Conservation (phyloP, 1,140 invertebrate species). For the Drosophila micromelanica region DNA sequence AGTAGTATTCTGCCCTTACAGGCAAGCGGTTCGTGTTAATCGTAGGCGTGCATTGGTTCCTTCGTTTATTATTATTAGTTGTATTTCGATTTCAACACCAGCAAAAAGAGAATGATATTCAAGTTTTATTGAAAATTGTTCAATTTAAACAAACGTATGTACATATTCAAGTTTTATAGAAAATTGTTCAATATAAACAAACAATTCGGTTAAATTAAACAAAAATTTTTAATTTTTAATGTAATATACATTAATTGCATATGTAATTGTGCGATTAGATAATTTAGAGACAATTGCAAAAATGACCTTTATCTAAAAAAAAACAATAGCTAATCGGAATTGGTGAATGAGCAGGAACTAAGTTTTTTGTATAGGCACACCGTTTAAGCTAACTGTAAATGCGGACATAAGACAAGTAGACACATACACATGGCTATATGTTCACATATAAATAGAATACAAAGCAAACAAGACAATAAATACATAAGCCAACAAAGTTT, state of each 20-base stretch:
- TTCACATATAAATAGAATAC: constrained; percentile 6
- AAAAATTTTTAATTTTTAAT: constrained; percentile 13
- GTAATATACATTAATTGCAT: constrained; percentile 8
- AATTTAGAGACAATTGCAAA: constrained; percentile 59
- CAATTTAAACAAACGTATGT: constrained; percentile 37
- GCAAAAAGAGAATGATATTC: constrained; percentile 28
- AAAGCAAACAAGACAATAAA: constrained; percentile 26
- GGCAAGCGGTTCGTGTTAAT: constrained; percentile 53
- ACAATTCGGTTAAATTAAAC: constrained; percentile 6
- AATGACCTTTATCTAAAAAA: constrained; percentile 37
- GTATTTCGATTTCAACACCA: constrained; percentile 21
- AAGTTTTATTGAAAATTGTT: constrained; percentile 23
- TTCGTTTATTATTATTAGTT: constrained; percentile 33
- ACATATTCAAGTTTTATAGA: constrained; percentile 28
- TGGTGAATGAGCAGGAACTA: constrained; percentile 26
- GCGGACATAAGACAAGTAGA: not conserved
- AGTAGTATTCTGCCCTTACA: constrained; percentile 64
- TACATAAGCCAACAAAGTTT: constrained; percentile 4
- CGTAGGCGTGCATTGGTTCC: not conserved
- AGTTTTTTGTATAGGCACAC: not conserved
- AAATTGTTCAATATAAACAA: constrained; percentile 22
- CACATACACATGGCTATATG: not conserved
- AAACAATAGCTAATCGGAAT: constrained; percentile 27
- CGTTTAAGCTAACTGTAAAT: constrained; percentile 16
- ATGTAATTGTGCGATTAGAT: constrained; percentile 60